Evolutionary conservation across 2,888 invertebrate genomes (phyloP), one percentile per base, ranked within the genome.

Genomic region (Encarsia formosa): DNA sequence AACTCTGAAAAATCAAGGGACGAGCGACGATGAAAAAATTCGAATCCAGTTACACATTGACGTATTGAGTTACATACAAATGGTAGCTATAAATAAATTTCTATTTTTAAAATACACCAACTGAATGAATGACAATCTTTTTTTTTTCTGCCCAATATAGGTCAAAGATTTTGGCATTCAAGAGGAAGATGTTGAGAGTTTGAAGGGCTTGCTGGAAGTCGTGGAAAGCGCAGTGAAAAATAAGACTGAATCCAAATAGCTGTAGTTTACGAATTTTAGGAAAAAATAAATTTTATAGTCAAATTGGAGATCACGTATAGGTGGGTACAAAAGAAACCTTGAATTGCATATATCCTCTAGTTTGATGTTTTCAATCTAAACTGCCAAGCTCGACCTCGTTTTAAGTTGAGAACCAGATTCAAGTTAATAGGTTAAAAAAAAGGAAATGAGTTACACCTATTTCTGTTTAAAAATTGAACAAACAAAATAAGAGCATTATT

Each of bases 21-120:
- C 84, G 58, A 85, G 84, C 22, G 97, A 97, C 69, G 96, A 96
- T 69, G 92, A 93, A 69, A 98, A 97, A 77, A 97, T 97, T 68
- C 81, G 95, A 38, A 79, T 88, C 52, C 97, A 97, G 71, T 79
- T 97, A 26, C 84, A 86, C 61, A 83, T 93, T 18, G 97, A 97
- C 76, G 89, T 94, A 1, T 79, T 81, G 37, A 80, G 82, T 58
- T 95, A 89, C 73, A 81, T 83, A 15, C 76, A 79, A 59, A 81
- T 78, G 74, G 82, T 83, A 65, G 64, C 59, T 3, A 37, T 44
- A 41, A 26, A 40, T 26, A 32, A 37, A 39, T 45, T 20, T 18
- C 31, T 40, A 32, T 37, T 5, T 44, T 39, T 3, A 19, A 16
- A 37, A 37, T 38, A 19, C 16, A 6, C 5, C 5, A 38, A 18